Base-by-base conservation (phyloP, 2,113 vertebrate species). In the Pipa parva region DNA sequence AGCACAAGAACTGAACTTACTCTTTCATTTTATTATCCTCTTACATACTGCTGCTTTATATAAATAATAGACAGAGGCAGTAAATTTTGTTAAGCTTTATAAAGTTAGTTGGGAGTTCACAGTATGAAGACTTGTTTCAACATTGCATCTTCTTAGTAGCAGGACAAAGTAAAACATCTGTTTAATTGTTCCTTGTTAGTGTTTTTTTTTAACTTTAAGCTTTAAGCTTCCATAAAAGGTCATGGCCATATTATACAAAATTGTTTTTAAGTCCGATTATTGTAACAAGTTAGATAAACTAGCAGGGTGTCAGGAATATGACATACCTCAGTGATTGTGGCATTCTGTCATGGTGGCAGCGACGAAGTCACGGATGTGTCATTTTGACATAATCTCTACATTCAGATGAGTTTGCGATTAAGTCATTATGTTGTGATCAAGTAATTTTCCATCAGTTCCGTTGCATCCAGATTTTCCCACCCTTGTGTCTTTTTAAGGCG, bases 251-350 rank as follows among this genome's bases (percentile, higher is more conserved):
- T 68, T 45, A 51, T 59, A 27, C 20, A 49, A 67, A 67, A 58
- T 37, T 7, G 56, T 54, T 39, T 48, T 68, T 68, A 68, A 68
- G 51, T 68, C 65, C 65, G 56, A 59, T 59, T 46, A 68, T 68
- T 56, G 51, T 50, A 31, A 37, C 46, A 56, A 68, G 51, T 51
- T 68, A 56, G 56, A 52, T 59, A 51, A 59, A 45, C 45, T 59
- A 68, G 45, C 22, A 11, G 56, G 59, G 56, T 56, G 28, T 68
- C 45, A 28, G 31, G 46, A 42, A 68, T 26, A 68, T 33, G 51
- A 68, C 42, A 59, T 42, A 48, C 45, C 20, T 29, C 59, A 50
- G 24, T 59, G 33, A 18, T 51, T 22, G n/a, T 33, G 25, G 15
- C 3, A 24, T 28, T 24, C 25, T 39, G n/a, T 7, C 56, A 51